Evolutionary conservation across 2,797 vertebrate genomes (phyloP).

Genomic region (Aselliscus stoliczkanus): DNA sequence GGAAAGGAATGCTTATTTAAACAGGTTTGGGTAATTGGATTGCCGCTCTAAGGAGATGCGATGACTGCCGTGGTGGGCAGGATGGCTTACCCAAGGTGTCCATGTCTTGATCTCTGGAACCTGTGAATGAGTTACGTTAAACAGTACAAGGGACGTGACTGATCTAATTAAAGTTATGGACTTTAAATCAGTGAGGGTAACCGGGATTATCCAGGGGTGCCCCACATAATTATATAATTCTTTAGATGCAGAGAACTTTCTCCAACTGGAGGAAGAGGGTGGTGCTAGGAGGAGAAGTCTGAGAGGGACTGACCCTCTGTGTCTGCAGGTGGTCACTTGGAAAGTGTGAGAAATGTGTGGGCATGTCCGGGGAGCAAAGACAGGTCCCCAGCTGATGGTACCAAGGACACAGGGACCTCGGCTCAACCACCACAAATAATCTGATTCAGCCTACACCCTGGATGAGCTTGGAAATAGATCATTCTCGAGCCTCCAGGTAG

Average conservation of each 20-base stretch:
- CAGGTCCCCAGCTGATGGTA: rapidly evolving
- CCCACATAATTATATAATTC: not conserved
- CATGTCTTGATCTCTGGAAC: not conserved
- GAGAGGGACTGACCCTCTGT: not conserved
- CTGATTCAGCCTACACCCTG: not conserved
- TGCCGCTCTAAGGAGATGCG: slow-evolving; percentile 19
- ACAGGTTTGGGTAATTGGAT: slow-evolving; percentile 20
- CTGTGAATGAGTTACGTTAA: not conserved
- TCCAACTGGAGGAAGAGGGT: not conserved
- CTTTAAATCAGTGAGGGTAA: not conserved
- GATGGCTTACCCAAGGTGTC: not conserved
- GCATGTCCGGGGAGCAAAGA: not conserved
- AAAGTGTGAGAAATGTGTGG: not conserved
- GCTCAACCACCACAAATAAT: not conserved
- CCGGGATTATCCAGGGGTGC: not conserved
- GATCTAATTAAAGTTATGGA: not conserved
- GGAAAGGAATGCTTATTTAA: slow-evolving; percentile 47
- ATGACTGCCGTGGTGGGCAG: not conserved
- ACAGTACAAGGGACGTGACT: not conserved
- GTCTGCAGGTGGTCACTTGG: not conserved
- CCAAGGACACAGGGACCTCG: not conserved
- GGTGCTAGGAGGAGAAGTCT: not conserved
- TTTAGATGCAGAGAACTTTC: not conserved
- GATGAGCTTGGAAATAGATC: not conserved
- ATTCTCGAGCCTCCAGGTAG: not conserved